phyloP scores from a whole-genome alignment of 1,140 invertebrate species.

The Drosophila leontia region DNA sequence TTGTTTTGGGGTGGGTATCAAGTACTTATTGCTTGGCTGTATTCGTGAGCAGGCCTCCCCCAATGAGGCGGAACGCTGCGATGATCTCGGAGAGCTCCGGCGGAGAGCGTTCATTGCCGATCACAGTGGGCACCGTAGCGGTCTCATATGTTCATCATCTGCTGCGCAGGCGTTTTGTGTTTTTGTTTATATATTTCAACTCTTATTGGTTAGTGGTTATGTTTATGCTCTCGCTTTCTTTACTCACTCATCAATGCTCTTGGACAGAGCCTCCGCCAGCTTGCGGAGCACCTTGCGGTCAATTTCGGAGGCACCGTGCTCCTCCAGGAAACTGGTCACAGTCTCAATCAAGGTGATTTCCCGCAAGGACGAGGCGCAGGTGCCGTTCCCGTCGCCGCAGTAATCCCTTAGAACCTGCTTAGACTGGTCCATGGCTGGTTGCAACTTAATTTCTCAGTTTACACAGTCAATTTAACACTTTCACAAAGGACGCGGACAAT shows the following conservation, averaged over 20 bases:
- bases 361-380: conserved; percentile 64
- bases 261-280: conserved; percentile 69
- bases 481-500: conserved; percentile 31
- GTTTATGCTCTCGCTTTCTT: neutral
- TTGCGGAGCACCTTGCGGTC: conserved; percentile 62
- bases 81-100: conserved; percentile 31
- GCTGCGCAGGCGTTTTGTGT: neutral
- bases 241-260: conserved; percentile 70
- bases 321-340: conserved; percentile 71
- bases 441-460: neutral
- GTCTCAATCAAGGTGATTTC: conserved; percentile 72
- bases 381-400: conserved; percentile 44
- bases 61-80: conserved; percentile 21
- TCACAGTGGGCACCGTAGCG: conserved; percentile 31
- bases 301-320: conserved; percentile 67
- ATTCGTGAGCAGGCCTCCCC: conserved; percentile 23
- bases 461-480: conserved; percentile 27
- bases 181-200: conserved; percentile 9
- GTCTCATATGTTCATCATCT: conserved; percentile 28
- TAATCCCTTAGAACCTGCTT: conserved; percentile 60
- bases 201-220: conserved; percentile 7
- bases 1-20: conserved; percentile 65
- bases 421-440: conserved; percentile 53
- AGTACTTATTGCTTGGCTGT: neutral
- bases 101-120: conserved; percentile 28